These are phyloP conservation scores for Muscina levida DNA, from an alignment of 2,888 invertebrate genomes.

Conservation along the genomic window DNA sequence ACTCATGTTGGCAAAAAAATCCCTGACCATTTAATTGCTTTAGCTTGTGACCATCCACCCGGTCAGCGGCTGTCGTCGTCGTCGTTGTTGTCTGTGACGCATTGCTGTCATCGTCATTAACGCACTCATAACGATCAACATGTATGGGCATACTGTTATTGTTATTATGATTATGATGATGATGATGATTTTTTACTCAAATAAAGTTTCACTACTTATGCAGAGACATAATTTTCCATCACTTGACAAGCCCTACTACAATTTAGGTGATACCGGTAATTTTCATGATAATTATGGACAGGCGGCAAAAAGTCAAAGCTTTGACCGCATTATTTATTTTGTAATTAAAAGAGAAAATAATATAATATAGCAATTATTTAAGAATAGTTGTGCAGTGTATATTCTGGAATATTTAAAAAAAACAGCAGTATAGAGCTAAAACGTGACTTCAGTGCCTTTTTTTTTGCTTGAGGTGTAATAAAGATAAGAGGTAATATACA, in stretches of 20 bases:
- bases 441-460: too few species aligned
- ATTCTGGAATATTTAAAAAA: too few species aligned
- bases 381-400: too few species aligned
- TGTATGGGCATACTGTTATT: too few species aligned
- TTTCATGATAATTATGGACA: too few species aligned
- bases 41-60: slow-evolving; percentile 48
- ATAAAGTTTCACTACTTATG: slow-evolving; percentile 24
- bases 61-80: slow-evolving; percentile 23
- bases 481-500: too few species aligned
- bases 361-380: too few species aligned
- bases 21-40: slow-evolving; percentile 54
- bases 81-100: not conserved
- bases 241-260: slow-evolving; percentile 36
- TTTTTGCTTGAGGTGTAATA: too few species aligned
- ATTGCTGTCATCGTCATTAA: not conserved
- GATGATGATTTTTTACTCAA: slow-evolving; percentile 3
- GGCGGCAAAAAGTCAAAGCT: too few species aligned
- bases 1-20: slow-evolving; percentile 30
- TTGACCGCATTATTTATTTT: too few species aligned
- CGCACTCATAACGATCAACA: not conserved
- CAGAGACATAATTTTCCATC: slow-evolving; percentile 20
- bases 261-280: not conserved
- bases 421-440: too few species aligned
- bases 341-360: too few species aligned
- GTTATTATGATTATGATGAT: not conserved